Conservation (phyloP, 2,113 vertebrate genomes). For the Saguinus imperator region DNA sequence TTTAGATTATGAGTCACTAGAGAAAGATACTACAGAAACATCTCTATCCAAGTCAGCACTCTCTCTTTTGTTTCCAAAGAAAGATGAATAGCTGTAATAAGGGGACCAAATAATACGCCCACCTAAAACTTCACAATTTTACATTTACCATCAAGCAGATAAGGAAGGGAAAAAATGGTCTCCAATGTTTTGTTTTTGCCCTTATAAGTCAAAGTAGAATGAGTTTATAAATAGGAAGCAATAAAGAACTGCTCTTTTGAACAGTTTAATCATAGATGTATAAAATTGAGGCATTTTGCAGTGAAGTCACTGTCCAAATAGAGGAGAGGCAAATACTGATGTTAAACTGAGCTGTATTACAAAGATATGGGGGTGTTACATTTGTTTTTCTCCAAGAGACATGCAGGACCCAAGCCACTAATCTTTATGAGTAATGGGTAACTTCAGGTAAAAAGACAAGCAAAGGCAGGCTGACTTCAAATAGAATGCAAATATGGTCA, state of each 20-base stretch:
- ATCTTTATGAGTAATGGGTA: background rate
- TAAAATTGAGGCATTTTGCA: slow-evolving; percentile 57
- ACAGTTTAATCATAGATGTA: slow-evolving; percentile 53
- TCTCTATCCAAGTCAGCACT: slow-evolving; percentile 35
- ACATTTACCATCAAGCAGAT: slow-evolving; percentile 17
- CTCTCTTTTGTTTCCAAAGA: background rate
- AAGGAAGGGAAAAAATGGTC: background rate
- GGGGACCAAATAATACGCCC: background rate
- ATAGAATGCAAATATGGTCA: background rate
- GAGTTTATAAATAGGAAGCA: slow-evolving; percentile 45
- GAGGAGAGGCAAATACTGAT: background rate
- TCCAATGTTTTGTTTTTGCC: slow-evolving; percentile 31
- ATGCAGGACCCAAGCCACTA: background rate
- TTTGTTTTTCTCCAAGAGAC: background rate
- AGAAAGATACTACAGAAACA: slow-evolving; percentile 64
- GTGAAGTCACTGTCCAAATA: slow-evolving; percentile 2
- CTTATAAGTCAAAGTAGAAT: slow-evolving; percentile 43
- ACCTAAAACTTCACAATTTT: slow-evolving; percentile 50
- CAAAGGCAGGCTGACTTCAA: background rate
- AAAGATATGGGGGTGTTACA: background rate
- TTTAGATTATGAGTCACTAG: slow-evolving; percentile 71
- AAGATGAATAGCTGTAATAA: slow-evolving; percentile 71
- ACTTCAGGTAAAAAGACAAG: background rate
- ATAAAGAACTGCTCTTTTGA: slow-evolving; percentile 42
- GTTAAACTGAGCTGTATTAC: background rate